Conservation (phyloP, 2,113 vertebrate species). For the Balaenoptera acutorostrata region DNA sequence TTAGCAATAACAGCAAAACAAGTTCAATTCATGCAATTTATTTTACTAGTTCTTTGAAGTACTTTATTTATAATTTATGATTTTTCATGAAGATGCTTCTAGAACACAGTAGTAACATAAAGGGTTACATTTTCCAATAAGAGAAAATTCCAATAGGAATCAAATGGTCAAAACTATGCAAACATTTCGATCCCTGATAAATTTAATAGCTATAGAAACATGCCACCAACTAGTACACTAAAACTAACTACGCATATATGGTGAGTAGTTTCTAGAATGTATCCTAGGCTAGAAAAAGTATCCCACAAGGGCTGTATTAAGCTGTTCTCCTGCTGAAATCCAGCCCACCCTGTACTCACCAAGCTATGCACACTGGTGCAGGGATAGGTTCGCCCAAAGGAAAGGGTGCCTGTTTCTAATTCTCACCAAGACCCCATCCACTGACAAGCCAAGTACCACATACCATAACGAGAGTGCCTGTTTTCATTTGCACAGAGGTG, state of each 20-base stretch:
- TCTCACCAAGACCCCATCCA: neutral
- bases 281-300: neutral
- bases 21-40: neutral
- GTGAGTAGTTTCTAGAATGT: neutral
- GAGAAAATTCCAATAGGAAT: neutral
- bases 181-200: neutral
- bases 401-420: neutral
- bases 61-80: neutral
- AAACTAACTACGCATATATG: neutral
- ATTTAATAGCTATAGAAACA: neutral
- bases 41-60: slow-evolving; percentile 1
- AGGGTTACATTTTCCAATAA: neutral
- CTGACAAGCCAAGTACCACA: neutral
- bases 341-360: neutral
- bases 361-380: neutral
- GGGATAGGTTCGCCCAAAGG: neutral
- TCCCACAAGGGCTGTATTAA: neutral
- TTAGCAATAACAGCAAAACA: neutral
- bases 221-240: neutral
- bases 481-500: neutral
- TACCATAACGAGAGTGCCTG: rapidly evolving
- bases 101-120: neutral
- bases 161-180: neutral
- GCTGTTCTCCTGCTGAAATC: neutral
- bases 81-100: neutral